Evolutionary conservation across 2,797 vertebrate genomes (phyloP), one percentile per base, ranked within the genome.

Genomic region (Apogon hyalosoma): DNA sequence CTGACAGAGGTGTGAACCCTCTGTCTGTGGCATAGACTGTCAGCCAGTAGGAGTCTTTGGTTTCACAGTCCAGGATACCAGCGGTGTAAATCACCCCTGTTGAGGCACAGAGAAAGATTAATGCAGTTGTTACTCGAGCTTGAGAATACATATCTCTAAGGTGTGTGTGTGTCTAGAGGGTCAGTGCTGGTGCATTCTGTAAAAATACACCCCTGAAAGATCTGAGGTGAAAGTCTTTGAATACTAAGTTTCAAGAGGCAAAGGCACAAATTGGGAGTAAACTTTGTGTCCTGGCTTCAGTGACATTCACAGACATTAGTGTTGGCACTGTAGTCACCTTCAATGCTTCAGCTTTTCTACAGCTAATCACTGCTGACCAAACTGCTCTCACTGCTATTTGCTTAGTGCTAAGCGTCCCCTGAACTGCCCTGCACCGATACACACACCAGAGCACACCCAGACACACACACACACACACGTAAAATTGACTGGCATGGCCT

Each of bases 71-170:
- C 73, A 99, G 94, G 78, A 96, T 88, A 66, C 96, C 96, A 21
- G 96, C 95, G 12, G 97, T 98, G 83, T 96, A 97, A 90, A 99
- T 95, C 85, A 97, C 90, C 62, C 98, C 98, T 99, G 86, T 86
- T 60, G 59, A 67, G 67, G 47, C 59, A 68, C 31, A 77, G 68
- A 71, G 47, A 72, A 54, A 81, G 63, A 88, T 71, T 56, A 75
- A 74, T 73, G 70, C 39, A 66, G 55, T 53, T 66, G 65, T 76
- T 64, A 66, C 36, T 28, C 28, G 3, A 14, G 42, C n/a, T 72
- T 58, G 56, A 75, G 50, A 73, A 83, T 75, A 60, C 64, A 59
- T 75, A 73, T 62, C 18, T 72, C 43, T 69, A 56, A 70, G 19
- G 63, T 21, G 31, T 42, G 63, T 65, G 16, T 60, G 63, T 15